Conservation (phyloP, 2,113 vertebrate genomes). For the Tupaia chinensis region DNA sequence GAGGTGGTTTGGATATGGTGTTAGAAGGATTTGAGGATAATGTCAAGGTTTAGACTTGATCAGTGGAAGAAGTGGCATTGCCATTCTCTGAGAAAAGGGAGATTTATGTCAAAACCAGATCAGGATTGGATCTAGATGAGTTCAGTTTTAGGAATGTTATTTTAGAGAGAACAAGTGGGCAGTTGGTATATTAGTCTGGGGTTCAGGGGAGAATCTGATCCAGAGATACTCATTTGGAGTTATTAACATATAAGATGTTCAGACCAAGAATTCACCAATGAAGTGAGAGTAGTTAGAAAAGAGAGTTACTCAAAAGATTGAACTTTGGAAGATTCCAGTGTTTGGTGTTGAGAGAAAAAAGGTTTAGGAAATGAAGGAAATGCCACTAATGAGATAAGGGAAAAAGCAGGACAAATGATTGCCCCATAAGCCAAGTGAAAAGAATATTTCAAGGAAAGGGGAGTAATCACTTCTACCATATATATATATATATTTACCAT, state of each 20-base stretch:
- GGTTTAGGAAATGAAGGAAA: not conserved
- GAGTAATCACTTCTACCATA: not conserved
- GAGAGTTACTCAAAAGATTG: not conserved
- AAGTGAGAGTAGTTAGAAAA: not conserved
- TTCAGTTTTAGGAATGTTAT: not conserved
- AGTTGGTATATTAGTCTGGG: not conserved
- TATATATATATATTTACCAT: not conserved
- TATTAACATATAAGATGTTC: slow-evolving; percentile 8
- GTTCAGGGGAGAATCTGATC: not conserved
- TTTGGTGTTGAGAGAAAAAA: not conserved
- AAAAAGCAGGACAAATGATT: not conserved
- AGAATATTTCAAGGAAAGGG: not conserved
- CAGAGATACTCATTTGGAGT: not conserved
- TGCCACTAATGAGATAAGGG: not conserved
- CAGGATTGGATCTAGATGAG: not conserved
- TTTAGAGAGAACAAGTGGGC: not conserved
- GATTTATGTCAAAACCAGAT: not conserved
- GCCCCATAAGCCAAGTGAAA: not conserved
- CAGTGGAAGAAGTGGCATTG: not conserved
- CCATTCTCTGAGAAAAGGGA: not conserved
- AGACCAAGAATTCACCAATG: not conserved
- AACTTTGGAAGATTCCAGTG: not conserved
- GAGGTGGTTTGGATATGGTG: not conserved
- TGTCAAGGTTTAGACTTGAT: not conserved
- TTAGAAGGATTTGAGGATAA: not conserved